These are phyloP conservation scores for Cyanoramphus novaezelandiae DNA, from an alignment of 2,113 vertebrate genomes.

Conservation along the genomic window DNA sequence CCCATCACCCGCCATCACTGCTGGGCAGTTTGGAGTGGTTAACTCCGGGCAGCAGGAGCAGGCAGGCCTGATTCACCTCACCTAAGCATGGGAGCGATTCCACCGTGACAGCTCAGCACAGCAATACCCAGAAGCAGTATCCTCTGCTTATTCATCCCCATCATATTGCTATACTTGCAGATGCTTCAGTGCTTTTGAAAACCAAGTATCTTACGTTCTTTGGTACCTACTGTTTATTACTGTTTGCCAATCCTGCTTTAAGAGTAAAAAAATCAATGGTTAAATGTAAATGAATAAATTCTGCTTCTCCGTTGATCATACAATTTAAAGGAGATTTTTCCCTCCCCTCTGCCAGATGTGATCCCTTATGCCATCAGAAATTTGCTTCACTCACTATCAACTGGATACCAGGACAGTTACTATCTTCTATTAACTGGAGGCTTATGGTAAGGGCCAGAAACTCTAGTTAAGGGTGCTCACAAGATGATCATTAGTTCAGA, in stretches of 20 bases:
- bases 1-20: fast-evolving
- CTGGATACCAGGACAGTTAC: background rate
- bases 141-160: background rate
- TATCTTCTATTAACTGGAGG: background rate
- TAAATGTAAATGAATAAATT: background rate
- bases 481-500: background rate
- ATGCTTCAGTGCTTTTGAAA: background rate
- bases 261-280: background rate
- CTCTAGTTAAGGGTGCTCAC: background rate
- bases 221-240: background rate
- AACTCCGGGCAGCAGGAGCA: fast-evolving
- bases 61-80: background rate
- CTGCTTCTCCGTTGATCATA: background rate
- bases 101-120: background rate
- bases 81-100: fast-evolving
- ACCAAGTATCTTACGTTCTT: background rate
- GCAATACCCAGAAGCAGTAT: background rate
- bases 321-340: background rate
- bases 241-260: background rate
- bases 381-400: background rate
- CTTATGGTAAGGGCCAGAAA: background rate
- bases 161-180: background rate
- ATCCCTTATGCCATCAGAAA: background rate
- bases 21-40: background rate
- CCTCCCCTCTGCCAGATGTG: background rate